A percentile compares a stretch with the other conserved stretches of the same genome.
phyloP scores from a whole-genome alignment of 2,888 invertebrate genomes.

The Melanargia galathea region DNA sequence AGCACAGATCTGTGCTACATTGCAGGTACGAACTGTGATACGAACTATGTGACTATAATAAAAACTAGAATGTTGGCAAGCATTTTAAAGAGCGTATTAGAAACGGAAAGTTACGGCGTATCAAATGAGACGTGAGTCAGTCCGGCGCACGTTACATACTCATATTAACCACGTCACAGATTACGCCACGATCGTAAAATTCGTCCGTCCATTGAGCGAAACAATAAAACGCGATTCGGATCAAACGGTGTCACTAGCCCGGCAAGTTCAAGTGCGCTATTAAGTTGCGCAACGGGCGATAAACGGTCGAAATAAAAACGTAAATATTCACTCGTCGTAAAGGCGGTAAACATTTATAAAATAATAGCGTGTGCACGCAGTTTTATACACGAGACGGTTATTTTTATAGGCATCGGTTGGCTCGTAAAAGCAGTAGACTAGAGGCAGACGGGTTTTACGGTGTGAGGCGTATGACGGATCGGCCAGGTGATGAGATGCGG shows the following conservation, averaged over 20 bases:
- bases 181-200: conserved; percentile 77
- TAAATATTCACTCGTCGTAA: conserved; percentile 61
- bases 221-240: conserved; percentile 79
- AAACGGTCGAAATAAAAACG: conserved; percentile 76
- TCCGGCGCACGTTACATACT: conserved; percentile 59
- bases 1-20: no score
- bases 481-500: conserved; percentile 64
- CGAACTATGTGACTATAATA: no score
- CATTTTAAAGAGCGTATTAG: conserved; percentile 41
- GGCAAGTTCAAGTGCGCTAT: conserved; percentile 79
- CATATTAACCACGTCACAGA: conserved; percentile 70
- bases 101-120: conserved; percentile 66
- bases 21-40: no score
- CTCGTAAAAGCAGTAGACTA: conserved; percentile 78
- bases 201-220: conserved; percentile 75
- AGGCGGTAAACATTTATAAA: conserved; percentile 59
- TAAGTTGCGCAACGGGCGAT: conserved; percentile 78
- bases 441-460: conserved; percentile 76
- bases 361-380: conserved; percentile 56
- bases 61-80: conserved; percentile 30
- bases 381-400: conserved; percentile 66
- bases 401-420: conserved; percentile 73
- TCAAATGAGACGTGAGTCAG: conserved; percentile 64
- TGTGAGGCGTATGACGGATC: conserved; percentile 54
- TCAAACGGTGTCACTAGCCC: conserved; percentile 79